Evolutionary conservation across 92 coral and sea anemone genomes (phyloP).

Genomic region (Bergia puertoricense): DNA sequence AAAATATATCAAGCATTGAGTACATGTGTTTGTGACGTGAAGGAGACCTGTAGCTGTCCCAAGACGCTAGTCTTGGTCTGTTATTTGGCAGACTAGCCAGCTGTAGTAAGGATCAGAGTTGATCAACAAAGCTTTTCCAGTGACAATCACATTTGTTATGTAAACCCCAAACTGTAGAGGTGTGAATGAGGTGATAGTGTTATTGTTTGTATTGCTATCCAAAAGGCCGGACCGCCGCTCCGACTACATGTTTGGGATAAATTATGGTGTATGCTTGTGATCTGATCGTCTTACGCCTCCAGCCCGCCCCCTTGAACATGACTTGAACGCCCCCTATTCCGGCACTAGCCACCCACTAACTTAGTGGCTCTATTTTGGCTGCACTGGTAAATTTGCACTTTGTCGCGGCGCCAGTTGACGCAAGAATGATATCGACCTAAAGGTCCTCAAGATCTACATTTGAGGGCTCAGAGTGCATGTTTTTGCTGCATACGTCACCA

Average conservation of each 20-base stretch:
- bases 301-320: slow-evolving; percentile 92
- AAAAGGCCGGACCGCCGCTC: slow-evolving; percentile 33
- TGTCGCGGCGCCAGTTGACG: slow-evolving; percentile 15
- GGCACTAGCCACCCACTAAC: slow-evolving; percentile 72
- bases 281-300: slow-evolving; percentile 81
- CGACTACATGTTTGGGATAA: slow-evolving; percentile 35
- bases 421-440: not conserved
- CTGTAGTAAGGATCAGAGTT: not conserved
- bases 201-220: slow-evolving; percentile 28
- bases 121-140: slow-evolving; percentile 27
- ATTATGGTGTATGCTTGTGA: slow-evolving; percentile 55
- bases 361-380: slow-evolving; percentile 36
- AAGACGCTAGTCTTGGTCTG: not conserved
- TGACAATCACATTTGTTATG: slow-evolving; percentile 39
- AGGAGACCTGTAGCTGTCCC: not conserved
- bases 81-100: not conserved
- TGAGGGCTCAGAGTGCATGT: not conserved
- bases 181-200: slow-evolving; percentile 34
- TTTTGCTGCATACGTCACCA: slow-evolving; percentile 7
- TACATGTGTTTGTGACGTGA: not conserved
- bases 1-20: slow-evolving; percentile 4
- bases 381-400: not conserved
- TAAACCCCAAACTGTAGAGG: slow-evolving; percentile 29
- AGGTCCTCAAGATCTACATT: not conserved
- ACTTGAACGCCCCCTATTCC: slow-evolving; percentile 85